Conservation (phyloP, 2,888 invertebrate species). For the Byasa hedistus region DNA sequence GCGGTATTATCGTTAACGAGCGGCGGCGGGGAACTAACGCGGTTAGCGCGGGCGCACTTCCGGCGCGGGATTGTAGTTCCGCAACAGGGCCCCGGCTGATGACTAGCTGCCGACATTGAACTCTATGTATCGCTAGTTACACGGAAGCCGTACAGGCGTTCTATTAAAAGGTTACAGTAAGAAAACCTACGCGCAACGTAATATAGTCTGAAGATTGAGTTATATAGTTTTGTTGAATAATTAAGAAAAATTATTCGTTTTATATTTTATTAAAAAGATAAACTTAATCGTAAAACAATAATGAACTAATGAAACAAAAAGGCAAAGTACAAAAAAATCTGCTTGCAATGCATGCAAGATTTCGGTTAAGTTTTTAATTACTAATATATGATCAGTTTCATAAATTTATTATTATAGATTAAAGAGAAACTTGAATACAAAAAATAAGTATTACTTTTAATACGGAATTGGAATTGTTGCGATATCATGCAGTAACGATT, state of each 20-base stretch:
- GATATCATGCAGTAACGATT: neutral
- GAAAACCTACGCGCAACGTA: neutral
- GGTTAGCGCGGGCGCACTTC: conserved; percentile 52
- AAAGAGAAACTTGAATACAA: too few relatives aligned
- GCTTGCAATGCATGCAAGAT: too few relatives aligned
- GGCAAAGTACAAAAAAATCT: too few relatives aligned
- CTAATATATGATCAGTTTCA: too few relatives aligned
- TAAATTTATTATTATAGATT: too few relatives aligned
- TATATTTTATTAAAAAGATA: neutral
- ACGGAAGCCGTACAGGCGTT: neutral
- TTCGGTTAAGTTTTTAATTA: too few relatives aligned
- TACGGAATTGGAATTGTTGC: neutral
- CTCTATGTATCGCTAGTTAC: conserved; percentile 3
- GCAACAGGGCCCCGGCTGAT: conserved; percentile 41
- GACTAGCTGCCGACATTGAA: conserved; percentile 15
- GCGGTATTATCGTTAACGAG: conserved; percentile 31
- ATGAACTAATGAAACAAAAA: too few relatives aligned
- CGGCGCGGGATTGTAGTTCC: conserved; percentile 66
- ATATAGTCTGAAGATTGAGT: neutral
- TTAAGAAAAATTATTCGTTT: neutral
- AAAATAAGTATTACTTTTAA: too few relatives aligned
- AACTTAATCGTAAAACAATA: too few relatives aligned
- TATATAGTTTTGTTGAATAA: neutral
- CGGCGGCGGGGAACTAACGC: conserved; percentile 42
- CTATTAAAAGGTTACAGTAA: neutral